A percentile compares a stretch with the other conserved stretches of the same genome.
Evolutionary conservation across 1,140 invertebrate genomes (phyloP).

Genomic region (Melanaphis sacchari): DNA sequence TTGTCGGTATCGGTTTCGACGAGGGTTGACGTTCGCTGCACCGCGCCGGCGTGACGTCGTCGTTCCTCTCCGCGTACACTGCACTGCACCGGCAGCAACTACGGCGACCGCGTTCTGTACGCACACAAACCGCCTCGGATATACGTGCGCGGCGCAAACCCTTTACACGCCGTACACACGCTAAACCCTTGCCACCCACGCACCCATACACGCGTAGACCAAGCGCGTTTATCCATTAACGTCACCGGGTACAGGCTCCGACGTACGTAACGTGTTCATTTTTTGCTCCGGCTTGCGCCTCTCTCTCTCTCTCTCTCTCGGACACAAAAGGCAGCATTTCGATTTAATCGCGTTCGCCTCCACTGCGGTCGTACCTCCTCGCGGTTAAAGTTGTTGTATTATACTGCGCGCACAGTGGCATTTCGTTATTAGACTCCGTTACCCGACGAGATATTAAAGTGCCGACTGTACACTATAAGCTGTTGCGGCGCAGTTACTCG

Average conservation of each 20-base stretch:
- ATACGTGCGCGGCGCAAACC: neutral
- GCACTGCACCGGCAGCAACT: neutral
- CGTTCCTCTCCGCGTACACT: neutral
- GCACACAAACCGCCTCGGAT: neutral
- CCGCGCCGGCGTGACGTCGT: neutral
- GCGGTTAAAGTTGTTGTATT: too few relatives aligned
- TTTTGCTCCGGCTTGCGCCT: neutral
- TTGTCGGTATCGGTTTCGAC: constrained; percentile 19
- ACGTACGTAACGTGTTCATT: neutral
- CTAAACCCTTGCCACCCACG: neutral
- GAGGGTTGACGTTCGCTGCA: constrained; percentile 35
- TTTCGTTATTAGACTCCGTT: neutral
- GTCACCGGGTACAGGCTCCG: neutral
- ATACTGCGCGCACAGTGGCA: neutral
- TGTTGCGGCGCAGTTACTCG: too few relatives aligned
- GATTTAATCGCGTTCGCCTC: neutral
- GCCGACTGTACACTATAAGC: too few relatives aligned
- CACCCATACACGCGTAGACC: neutral
- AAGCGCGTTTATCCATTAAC: neutral
- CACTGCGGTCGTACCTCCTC: neutral
- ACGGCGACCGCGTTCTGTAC: neutral
- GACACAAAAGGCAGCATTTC: neutral
- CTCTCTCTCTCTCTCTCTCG: neutral
- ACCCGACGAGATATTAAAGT: too few relatives aligned
- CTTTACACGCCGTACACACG: neutral